A percentile compares a stretch with the other conserved stretches of the same genome.
phyloP scores from a whole-genome alignment of 92 coral and sea anemone genomes.

The Phymanthus crucifer region DNA sequence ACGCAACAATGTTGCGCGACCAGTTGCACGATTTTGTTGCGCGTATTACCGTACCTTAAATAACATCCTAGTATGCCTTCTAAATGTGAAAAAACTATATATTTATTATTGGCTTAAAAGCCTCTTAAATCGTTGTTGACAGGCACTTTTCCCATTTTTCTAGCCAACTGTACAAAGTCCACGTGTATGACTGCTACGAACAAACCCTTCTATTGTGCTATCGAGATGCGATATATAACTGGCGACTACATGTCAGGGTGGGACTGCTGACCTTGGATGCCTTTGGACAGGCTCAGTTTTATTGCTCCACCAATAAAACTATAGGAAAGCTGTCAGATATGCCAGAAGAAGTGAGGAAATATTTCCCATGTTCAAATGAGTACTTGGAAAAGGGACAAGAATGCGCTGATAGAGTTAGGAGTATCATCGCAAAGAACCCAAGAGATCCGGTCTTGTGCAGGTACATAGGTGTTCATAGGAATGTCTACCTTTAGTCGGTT shows the following conservation, averaged over 20 bases:
- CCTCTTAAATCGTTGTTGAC: not conserved
- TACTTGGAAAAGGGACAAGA: slow-evolving; percentile 1
- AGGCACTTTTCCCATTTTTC: too few species aligned
- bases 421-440: not conserved
- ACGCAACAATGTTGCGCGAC: too few species aligned
- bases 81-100: too few species aligned
- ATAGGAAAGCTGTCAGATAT: not conserved
- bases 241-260: not conserved
- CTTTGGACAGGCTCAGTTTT: slow-evolving; percentile 7
- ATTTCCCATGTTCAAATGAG: not conserved
- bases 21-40: too few species aligned
- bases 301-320: not conserved
- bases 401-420: not conserved
- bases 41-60: too few species aligned
- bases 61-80: too few species aligned
- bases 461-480: not conserved
- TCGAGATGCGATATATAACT: not conserved
- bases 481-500: too few species aligned
- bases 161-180: slow-evolving; percentile 1
- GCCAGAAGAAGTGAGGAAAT: not conserved
- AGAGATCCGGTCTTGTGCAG: not conserved
- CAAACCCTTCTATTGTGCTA: not conserved
- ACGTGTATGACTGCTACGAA: not conserved
- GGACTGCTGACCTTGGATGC: not conserved
- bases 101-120: too few species aligned